These are phyloP conservation scores for Astatotilapia flaviijosephi DNA, from an alignment of 2,113 vertebrate species.

Conservation along the genomic window DNA sequence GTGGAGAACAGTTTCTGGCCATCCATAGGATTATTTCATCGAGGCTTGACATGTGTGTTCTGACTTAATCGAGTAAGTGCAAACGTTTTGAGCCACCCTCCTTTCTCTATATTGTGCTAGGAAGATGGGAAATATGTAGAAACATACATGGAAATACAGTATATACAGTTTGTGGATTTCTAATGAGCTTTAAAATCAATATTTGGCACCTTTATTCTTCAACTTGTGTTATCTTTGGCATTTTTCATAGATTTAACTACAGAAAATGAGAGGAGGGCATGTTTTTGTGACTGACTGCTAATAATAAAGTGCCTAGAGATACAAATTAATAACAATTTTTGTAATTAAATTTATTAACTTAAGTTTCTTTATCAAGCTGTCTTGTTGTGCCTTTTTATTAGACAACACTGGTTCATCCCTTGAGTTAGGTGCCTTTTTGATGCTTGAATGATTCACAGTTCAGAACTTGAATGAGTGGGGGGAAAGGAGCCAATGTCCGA, in stretches of 20 bases:
- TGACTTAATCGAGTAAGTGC: not conserved
- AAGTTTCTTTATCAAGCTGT: not conserved
- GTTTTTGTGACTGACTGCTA: not conserved
- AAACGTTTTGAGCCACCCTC: not conserved
- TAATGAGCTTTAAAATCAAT: not conserved
- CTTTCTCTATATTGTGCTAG: not conserved
- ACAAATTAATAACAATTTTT: not conserved
- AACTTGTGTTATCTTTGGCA: not conserved
- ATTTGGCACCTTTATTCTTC: not conserved
- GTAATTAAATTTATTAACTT: not conserved
- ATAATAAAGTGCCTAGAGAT: not conserved
- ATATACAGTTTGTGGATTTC: not conserved
- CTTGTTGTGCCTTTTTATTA: not conserved
- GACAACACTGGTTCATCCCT: not conserved
- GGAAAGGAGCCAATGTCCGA: fast-evolving
- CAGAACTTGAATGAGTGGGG: not conserved
- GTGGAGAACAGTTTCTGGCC: not conserved
- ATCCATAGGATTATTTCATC: not conserved
- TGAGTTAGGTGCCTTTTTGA: not conserved
- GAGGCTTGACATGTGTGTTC: not conserved
- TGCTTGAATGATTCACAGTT: not conserved
- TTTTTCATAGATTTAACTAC: not conserved
- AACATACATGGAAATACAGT: not conserved
- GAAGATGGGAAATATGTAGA: not conserved
- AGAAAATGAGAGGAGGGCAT: not conserved